Evolutionary conservation across 2,888 invertebrate species (phyloP), one percentile per base, ranked within the genome.

Genomic region (Exephanes ischioxanthus): DNA sequence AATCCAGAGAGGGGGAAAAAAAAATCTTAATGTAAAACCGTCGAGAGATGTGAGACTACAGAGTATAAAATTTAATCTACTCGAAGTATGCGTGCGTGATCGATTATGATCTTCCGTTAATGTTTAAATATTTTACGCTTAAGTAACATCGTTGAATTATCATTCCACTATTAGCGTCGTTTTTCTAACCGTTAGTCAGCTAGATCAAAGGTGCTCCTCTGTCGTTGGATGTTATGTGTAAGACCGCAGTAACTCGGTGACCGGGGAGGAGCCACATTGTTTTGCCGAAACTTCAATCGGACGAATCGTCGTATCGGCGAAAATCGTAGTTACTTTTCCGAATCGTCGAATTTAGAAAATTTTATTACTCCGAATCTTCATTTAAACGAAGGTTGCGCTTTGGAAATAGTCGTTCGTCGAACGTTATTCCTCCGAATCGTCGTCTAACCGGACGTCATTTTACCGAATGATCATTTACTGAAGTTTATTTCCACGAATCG

Each of bases 61-160:
- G 41, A 67, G 37, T 61, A 51, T 76, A 33, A 30, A 30, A 45
- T 61, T 76, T 71, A 53, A 19, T 30, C 33, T 77, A 58, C 72
- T 63, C 48, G 22, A 26, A 9, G 37, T 73, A 26, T 19, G 45
- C 37, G 55, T 30, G 45, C 55, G 30, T 19, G 61, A 19, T 48
- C 30, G 68, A 61, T 45, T 51, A 77, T 72, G 66, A 73, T 77
- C 51, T 84, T 84, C 67, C 76, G 84, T 84, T 80, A 77, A 58
- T 80, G 72, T 48, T 77, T 67, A 75, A 51, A 22, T 16, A 48
- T 16, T 11, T 30, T 33, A 48, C 19, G 22, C 19, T 68, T 22
- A 6, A 58, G 45, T 48, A 16, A 72, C 22, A 16, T 58, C 45
- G 66, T 71, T 71, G 70, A 72, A 48, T 73, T 33, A 70, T 79